These are phyloP conservation scores for Alosa sapidissima DNA, from an alignment of 2,797 vertebrate species.

Conservation along the genomic window DNA sequence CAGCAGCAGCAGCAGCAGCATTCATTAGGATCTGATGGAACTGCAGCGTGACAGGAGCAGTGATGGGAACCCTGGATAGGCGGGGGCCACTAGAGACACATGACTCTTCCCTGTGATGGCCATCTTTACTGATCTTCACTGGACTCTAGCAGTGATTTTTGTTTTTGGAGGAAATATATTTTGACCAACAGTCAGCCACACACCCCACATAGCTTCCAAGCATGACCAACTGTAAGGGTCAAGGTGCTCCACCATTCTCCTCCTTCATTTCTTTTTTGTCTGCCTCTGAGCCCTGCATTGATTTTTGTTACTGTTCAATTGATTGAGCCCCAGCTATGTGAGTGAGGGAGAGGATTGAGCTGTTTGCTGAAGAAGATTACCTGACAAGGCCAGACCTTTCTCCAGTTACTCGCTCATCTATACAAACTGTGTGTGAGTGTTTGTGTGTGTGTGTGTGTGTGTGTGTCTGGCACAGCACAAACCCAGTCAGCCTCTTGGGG, in stretches of 20 bases:
- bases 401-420: slow-evolving; percentile 60
- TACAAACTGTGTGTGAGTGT: slow-evolving; percentile 54
- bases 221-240: slow-evolving; percentile 67
- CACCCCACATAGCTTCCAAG: slow-evolving; percentile 57
- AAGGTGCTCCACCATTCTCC: slow-evolving; percentile 52
- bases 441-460: not conserved
- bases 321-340: slow-evolving; percentile 76
- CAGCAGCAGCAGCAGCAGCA: slow-evolving; percentile 51
- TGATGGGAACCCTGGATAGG: slow-evolving; percentile 58
- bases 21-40: slow-evolving; percentile 61
- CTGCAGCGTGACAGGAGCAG: slow-evolving; percentile 51
- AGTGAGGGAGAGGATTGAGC: slow-evolving; percentile 57
- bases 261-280: slow-evolving; percentile 29
- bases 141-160: slow-evolving; percentile 30
- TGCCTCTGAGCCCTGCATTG: slow-evolving; percentile 56
- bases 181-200: slow-evolving; percentile 23
- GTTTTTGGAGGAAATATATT: slow-evolving; percentile 51
- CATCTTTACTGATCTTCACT: slow-evolving; percentile 20
- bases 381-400: slow-evolving; percentile 47
- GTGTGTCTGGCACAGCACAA: slow-evolving; percentile 37
- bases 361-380: slow-evolving; percentile 60
- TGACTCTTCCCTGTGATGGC: slow-evolving; percentile 41
- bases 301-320: slow-evolving; percentile 75
- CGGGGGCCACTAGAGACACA: slow-evolving; percentile 41
- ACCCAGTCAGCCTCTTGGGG: slow-evolving; percentile 53